phyloP scores from a whole-genome alignment of 2,113 vertebrate genomes.

The Mormoops blainvillei region DNA sequence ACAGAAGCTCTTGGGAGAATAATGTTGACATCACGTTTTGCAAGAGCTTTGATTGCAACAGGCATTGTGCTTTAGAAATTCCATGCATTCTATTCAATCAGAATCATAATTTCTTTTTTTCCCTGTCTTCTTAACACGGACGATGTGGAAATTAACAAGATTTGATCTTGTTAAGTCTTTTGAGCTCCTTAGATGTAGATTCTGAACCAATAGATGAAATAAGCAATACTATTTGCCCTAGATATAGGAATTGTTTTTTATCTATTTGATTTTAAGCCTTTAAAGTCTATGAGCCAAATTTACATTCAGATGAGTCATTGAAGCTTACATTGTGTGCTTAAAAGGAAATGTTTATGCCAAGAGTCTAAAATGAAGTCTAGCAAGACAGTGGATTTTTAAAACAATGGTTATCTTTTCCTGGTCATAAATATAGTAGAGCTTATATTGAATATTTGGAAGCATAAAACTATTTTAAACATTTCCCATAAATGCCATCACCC shows the following conservation, averaged over 20 bases:
- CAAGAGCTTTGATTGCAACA: constrained; percentile 49
- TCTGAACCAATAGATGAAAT: neutral
- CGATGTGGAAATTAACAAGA: constrained; percentile 14
- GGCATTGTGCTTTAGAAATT: constrained; percentile 57
- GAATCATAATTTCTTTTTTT: constrained; percentile 39
- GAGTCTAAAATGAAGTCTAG: constrained; percentile 39
- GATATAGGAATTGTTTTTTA: constrained; percentile 14
- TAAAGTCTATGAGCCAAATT: constrained; percentile 38
- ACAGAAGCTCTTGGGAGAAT: constrained; percentile 57
- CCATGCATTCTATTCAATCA: constrained; percentile 33
- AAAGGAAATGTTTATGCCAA: constrained; percentile 36
- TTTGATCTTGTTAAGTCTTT: constrained; percentile 60
- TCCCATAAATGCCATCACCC: neutral
- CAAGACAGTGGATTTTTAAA: constrained; percentile 5
- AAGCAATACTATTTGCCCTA: constrained; percentile 22
- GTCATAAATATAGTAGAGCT: constrained; percentile 12
- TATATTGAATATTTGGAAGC: constrained; percentile 42
- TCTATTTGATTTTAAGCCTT: constrained; percentile 36
- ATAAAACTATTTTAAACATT: neutral
- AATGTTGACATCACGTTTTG: constrained; percentile 57
- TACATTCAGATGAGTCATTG: constrained; percentile 49
- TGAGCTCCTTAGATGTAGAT: constrained; percentile 31
- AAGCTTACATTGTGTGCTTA: constrained; percentile 14
- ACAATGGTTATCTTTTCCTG: constrained; percentile 17
- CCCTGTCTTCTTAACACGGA: constrained; percentile 31